phyloP scores from a whole-genome alignment of 2,888 invertebrate species.

The Nezara viridula region DNA sequence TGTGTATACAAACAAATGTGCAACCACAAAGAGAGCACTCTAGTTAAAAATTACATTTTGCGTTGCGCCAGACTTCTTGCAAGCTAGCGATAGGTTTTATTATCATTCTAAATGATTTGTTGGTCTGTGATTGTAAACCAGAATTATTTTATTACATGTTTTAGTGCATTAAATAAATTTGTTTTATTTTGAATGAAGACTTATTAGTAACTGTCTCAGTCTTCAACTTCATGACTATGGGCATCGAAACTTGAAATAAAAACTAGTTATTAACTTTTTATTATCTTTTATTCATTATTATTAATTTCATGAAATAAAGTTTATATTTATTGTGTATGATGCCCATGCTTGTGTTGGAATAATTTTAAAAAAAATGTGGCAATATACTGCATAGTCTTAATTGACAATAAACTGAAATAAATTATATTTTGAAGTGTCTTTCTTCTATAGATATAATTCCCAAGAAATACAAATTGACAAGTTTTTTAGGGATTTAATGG shows the following conservation, averaged over 20 bases:
- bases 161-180: slow-evolving; percentile 1
- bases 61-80: too few relatives aligned
- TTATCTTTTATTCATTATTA: neutral
- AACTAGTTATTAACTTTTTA: neutral
- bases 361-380: neutral
- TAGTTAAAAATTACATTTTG: too few relatives aligned
- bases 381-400: slow-evolving; percentile 8
- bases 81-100: too few relatives aligned
- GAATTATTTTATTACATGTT: slow-evolving; percentile 24
- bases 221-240: neutral
- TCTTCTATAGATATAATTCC: neutral
- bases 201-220: neutral
- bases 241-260: neutral
- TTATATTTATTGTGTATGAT: neutral
- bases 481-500: neutral
- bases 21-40: too few relatives aligned
- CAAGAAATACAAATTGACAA: neutral
- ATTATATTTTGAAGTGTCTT: neutral
- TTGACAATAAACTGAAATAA: slow-evolving; percentile 42
- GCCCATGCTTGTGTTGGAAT: slow-evolving; percentile 6
- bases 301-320: neutral
- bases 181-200: neutral
- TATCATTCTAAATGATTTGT: slow-evolving; percentile 40
- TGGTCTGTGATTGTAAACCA: slow-evolving; percentile 44
- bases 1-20: too few relatives aligned